Conservation (phyloP, 2,888 invertebrate species). For the Kuschelorhynchus macadamiae region DNA sequence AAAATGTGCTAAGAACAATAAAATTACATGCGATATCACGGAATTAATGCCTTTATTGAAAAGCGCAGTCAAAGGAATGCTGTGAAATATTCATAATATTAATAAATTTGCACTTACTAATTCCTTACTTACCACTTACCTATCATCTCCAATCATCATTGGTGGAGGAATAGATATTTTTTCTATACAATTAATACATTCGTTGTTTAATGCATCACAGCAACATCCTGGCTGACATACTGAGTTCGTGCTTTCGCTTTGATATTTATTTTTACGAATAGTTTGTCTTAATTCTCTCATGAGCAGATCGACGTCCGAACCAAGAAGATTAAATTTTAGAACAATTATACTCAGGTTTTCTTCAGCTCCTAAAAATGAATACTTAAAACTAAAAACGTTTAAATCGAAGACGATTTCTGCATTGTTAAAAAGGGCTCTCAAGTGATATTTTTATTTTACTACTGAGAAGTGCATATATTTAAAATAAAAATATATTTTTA, state of each 20-base stretch:
- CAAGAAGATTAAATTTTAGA: conserved; percentile 79
- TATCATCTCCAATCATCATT: conserved; percentile 72
- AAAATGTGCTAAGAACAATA: too few relatives aligned
- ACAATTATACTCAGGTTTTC: conserved; percentile 91
- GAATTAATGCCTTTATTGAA: too few relatives aligned
- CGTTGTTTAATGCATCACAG: conserved; percentile 72
- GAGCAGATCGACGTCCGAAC: conserved; percentile 78
- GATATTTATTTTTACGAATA: conserved; percentile 73
- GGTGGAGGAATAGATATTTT: conserved; percentile 66
- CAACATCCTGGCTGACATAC: conserved; percentile 75
- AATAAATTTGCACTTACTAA: not conserved
- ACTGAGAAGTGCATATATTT: too few relatives aligned
- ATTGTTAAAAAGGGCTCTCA: too few relatives aligned
- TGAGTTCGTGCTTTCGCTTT: conserved; percentile 71
- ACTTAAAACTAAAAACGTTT: too few relatives aligned
- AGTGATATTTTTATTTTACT: too few relatives aligned
- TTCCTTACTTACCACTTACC: conserved; percentile 22
- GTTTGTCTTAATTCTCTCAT: conserved; percentile 85
- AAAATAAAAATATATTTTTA: too few relatives aligned
- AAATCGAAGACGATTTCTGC: too few relatives aligned
- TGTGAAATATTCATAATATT: not conserved
- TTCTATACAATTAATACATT: conserved; percentile 70
- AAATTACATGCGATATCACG: too few relatives aligned
- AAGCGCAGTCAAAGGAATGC: too few relatives aligned
- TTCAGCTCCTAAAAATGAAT: conserved; percentile 72